Evolutionary conservation across 2,113 vertebrate species (phyloP).

Genomic region (Ictalurus punctatus): DNA sequence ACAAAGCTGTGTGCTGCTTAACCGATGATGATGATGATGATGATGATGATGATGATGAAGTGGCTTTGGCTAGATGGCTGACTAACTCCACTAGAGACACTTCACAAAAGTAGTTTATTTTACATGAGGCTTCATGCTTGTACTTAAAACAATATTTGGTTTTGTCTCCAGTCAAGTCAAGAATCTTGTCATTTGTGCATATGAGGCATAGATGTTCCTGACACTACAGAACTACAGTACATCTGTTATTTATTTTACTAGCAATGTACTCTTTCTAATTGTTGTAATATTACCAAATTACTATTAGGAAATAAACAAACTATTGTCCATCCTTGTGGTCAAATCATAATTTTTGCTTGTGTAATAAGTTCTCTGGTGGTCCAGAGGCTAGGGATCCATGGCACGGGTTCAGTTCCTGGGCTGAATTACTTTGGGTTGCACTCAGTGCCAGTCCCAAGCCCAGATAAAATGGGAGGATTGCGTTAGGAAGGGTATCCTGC

Average conservation of each 20-base stretch:
- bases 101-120: neutral
- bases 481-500: too few relatives aligned
- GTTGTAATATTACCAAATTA: neutral
- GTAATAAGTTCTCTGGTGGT: too few relatives aligned
- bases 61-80: neutral
- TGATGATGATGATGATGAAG: neutral
- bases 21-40: neutral
- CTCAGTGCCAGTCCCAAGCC: too few relatives aligned
- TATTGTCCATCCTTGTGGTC: neutral
- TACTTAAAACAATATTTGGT: neutral
- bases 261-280: neutral
- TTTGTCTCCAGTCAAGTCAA: neutral
- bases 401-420: too few relatives aligned
- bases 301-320: neutral
- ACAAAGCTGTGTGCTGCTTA: neutral
- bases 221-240: neutral
- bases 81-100: neutral
- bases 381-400: too few relatives aligned
- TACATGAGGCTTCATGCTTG: neutral
- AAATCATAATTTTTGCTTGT: too few relatives aligned
- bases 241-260: neutral
- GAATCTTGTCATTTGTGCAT: neutral
- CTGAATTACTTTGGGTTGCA: too few relatives aligned
- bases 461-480: too few relatives aligned
- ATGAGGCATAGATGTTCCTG: neutral